Evolutionary conservation across 2,888 invertebrate species (phyloP).

Genomic region (Macroteleia sp.): DNA sequence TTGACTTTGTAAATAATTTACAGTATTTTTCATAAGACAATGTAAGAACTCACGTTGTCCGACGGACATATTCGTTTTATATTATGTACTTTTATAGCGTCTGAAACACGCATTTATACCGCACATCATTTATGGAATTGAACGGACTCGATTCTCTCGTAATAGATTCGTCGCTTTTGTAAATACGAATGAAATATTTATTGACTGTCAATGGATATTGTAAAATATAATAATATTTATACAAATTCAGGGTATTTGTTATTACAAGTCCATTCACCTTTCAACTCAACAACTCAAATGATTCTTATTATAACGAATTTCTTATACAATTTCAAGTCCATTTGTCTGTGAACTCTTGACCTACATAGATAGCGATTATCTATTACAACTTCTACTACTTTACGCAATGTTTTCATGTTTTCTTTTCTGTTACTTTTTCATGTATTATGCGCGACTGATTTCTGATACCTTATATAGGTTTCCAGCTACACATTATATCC

Average conservation of each 20-base stretch:
- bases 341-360: conserved; percentile 17
- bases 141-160: conserved; percentile 36
- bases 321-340: background rate
- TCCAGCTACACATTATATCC: too few species aligned
- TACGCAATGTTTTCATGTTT: too few species aligned
- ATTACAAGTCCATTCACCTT: conserved; percentile 15
- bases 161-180: conserved; percentile 54
- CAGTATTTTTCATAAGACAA: conserved; percentile 29
- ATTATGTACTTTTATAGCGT: conserved; percentile 26
- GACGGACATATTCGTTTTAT: conserved; percentile 25
- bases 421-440: background rate
- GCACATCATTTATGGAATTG: conserved; percentile 35
- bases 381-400: background rate
- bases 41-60: conserved; percentile 23
- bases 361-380: conserved; percentile 41
- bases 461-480: background rate
- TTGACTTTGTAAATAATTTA: conserved; percentile 40
- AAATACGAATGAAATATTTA: conserved; percentile 78
- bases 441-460: background rate
- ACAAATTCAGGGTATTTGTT: conserved; percentile 53
- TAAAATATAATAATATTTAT: conserved; percentile 82
- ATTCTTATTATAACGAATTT: background rate
- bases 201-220: conserved; percentile 82
- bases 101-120: conserved; percentile 32
- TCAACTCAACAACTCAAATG: background rate